Conservation (phyloP, 2,888 invertebrate genomes). For the Zhuqinia jingwanae region DNA sequence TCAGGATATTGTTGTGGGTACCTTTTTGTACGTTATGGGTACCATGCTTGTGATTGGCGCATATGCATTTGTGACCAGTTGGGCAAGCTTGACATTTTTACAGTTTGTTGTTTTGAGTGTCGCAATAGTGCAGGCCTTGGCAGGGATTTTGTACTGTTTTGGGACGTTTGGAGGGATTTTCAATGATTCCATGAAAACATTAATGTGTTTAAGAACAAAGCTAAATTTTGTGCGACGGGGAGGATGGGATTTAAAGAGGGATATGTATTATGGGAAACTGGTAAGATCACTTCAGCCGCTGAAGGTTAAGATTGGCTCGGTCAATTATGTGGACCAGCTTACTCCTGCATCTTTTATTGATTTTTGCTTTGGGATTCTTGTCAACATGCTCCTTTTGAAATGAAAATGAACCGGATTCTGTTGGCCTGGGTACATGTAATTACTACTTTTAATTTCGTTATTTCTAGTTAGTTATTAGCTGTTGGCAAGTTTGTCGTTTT, state of each 20-base stretch:
- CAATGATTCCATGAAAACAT: background rate
- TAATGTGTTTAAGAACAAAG: background rate
- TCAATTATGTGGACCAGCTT: constrained; percentile 32
- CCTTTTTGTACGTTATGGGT: too few relatives aligned
- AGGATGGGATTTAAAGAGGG: background rate
- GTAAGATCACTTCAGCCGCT: constrained; percentile 15
- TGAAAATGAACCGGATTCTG: too few relatives aligned
- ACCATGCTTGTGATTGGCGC: too few relatives aligned
- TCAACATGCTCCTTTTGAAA: constrained; percentile 24
- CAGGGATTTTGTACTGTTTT: background rate
- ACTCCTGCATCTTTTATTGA: constrained; percentile 7
- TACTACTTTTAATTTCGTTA: too few relatives aligned
- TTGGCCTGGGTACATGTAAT: too few relatives aligned
- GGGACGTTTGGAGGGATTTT: constrained; percentile 16
- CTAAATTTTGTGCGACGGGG: background rate
- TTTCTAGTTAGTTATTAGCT: too few relatives aligned
- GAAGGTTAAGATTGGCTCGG: constrained; percentile 5
- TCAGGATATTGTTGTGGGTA: too few relatives aligned
- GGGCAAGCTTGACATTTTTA: too few relatives aligned
- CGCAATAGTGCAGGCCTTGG: background rate
- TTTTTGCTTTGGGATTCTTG: background rate
- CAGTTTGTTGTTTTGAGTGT: too few relatives aligned
- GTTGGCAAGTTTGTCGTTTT: too few relatives aligned
- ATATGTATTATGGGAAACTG: background rate
- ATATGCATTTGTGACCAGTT: too few relatives aligned